Evolutionary conservation across 1,140 invertebrate species (phyloP).

Genomic region (Drosophila ohnishii): DNA sequence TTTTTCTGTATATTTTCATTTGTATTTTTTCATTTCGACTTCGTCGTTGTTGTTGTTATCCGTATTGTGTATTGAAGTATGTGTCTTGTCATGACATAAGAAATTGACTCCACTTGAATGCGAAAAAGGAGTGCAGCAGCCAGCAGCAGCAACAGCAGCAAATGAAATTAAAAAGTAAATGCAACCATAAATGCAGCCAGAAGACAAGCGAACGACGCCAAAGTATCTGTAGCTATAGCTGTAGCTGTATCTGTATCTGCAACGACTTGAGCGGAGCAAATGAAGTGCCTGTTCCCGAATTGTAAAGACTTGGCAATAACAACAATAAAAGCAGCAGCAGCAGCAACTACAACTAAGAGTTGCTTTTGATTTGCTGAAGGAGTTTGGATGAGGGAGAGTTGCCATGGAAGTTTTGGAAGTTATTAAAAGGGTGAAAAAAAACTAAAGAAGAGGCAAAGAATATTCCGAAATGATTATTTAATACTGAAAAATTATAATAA

Average conservation of each 20-base stretch:
- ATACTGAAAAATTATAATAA: neutral
- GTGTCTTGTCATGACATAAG: conserved; percentile 79
- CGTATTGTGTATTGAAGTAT: conserved; percentile 55
- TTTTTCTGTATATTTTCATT: conserved; percentile 7
- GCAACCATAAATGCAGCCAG: conserved; percentile 73
- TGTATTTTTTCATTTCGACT: conserved; percentile 61
- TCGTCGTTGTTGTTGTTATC: conserved; percentile 14
- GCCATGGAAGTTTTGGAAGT: conserved; percentile 12
- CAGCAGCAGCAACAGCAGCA: conserved; percentile 48
- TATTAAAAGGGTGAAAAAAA: neutral
- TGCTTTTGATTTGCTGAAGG: conserved; percentile 48
- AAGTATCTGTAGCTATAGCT: conserved; percentile 28
- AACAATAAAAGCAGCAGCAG: conserved; percentile 14
- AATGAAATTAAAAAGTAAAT: conserved; percentile 80
- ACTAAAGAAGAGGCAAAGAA: too few species aligned
- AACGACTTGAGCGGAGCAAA: conserved; percentile 44
- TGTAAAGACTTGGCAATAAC: conserved; percentile 47
- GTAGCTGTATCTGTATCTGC: conserved; percentile 32
- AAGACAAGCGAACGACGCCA: conserved; percentile 39
- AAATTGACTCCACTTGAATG: conserved; percentile 81
- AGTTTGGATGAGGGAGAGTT: conserved; percentile 13
- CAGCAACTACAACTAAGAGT: conserved; percentile 34
- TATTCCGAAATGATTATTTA: neutral
- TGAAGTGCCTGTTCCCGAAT: conserved; percentile 56
- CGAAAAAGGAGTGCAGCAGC: conserved; percentile 74